Percentiles rank a stretch among this genome's conserved stretches.
These are phyloP conservation scores for Hemaris fuciformis DNA, from an alignment of 2,888 invertebrate genomes.

Conservation along the genomic window DNA sequence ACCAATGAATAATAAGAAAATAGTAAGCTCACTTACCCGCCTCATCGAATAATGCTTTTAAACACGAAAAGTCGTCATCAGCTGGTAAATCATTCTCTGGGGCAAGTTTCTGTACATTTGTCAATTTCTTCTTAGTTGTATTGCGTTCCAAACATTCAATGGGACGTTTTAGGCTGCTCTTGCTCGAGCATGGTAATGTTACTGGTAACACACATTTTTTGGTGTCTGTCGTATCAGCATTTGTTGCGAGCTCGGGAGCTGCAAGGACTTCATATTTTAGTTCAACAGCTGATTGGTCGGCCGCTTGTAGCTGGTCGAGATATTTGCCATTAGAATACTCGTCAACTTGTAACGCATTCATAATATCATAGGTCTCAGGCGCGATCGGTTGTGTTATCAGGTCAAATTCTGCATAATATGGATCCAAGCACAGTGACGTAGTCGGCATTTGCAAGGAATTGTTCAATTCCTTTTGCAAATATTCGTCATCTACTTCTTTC, in stretches of 20 bases:
- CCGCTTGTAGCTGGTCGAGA: not conserved
- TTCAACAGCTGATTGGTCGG: not conserved
- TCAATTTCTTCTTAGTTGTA: not conserved
- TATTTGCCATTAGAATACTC: not conserved
- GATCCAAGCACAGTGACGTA: not conserved
- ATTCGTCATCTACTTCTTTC: not conserved
- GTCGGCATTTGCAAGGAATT: not conserved
- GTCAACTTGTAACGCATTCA: not conserved
- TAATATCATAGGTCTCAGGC: not conserved
- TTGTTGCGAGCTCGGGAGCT: not conserved
- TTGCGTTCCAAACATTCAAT: not conserved
- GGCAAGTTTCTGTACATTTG: not conserved
- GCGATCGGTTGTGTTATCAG: not conserved
- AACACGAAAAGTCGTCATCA: slow-evolving; percentile 19
- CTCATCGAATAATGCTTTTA: slow-evolving; percentile 42
- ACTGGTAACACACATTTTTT: not conserved
- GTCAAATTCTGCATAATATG: not conserved
- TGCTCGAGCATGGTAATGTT: not conserved
- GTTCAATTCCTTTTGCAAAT: slow-evolving; percentile 13
- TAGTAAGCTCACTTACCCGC: slow-evolving; percentile 33
- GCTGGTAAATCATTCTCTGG: not conserved
- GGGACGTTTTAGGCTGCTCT: not conserved
- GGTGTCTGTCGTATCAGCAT: not conserved
- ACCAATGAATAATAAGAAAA: not conserved
- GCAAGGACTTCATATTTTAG: not conserved